These are phyloP conservation scores for Caranx ignobilis DNA, from an alignment of 2,113 vertebrate species.

Conservation along the genomic window DNA sequence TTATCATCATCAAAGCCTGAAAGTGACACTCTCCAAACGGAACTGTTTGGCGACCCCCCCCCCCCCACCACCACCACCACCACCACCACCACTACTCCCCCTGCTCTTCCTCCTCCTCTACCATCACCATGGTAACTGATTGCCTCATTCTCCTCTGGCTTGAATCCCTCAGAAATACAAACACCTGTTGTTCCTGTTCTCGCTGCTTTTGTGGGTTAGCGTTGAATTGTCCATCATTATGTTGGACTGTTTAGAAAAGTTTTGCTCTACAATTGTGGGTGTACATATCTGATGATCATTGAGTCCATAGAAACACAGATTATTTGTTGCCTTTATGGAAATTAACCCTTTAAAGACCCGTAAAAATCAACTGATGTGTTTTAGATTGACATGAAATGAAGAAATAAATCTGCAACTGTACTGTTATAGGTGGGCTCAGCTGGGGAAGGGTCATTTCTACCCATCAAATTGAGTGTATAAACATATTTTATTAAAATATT, in stretches of 20 bases:
- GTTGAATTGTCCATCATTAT: conserved; percentile 6
- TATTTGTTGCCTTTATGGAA: not conserved
- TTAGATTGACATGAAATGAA: not conserved
- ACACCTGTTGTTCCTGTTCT: conserved; percentile 55
- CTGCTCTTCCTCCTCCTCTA: conserved; percentile 21
- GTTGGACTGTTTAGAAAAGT: conserved; percentile 31
- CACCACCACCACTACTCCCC: not conserved
- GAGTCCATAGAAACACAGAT: not conserved
- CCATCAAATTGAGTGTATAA: not conserved
- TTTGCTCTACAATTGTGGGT: not conserved
- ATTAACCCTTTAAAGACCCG: not conserved
- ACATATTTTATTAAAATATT: not conserved
- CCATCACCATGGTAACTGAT: conserved; percentile 72
- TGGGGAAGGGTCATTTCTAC: not conserved
- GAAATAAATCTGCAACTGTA: too few species aligned
- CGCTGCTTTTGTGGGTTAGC: not conserved
- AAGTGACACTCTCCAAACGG: conserved; percentile 66
- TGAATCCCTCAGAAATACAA: conserved; percentile 31
- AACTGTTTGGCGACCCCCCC: conserved; percentile 34
- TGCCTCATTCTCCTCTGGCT: conserved; percentile 56
- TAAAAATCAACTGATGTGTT: not conserved
- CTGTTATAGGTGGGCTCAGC: too few species aligned
- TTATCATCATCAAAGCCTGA: conserved; percentile 73
- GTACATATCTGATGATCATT: not conserved
- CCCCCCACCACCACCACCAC: not conserved